Percentiles rank a stretch among this genome's conserved stretches.
phyloP scores from a whole-genome alignment of 2,113 vertebrate genomes.

The Entomyzon cyanotis region DNA sequence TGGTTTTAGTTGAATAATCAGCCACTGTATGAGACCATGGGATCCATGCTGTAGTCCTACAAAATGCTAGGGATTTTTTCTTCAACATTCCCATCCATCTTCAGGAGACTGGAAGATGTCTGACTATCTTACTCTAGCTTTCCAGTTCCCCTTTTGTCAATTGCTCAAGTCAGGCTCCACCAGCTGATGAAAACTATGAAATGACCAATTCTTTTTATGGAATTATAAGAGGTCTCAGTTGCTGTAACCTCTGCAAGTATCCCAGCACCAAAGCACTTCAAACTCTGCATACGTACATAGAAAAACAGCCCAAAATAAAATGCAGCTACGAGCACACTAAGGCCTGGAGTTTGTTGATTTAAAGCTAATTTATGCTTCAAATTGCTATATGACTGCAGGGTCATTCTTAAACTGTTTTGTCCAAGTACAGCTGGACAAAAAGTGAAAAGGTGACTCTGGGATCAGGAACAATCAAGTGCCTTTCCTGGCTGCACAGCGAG shows the following conservation, averaged over 20 bases:
- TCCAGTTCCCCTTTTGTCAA: background rate
- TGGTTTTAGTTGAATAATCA: background rate
- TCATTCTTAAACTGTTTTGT: background rate
- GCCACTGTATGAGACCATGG: accelerated
- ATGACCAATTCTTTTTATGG: accelerated
- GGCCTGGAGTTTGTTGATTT: background rate
- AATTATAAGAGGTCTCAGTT: background rate
- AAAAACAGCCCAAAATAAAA: background rate
- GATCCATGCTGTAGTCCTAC: background rate
- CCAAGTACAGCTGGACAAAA: background rate
- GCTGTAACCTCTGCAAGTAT: background rate
- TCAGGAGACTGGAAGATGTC: background rate
- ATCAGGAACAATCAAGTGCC: background rate
- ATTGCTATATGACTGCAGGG: too few relatives aligned
- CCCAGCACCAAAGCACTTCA: background rate
- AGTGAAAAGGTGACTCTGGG: background rate
- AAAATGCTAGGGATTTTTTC: accelerated
- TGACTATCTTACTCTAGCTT: background rate
- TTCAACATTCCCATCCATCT: background rate
- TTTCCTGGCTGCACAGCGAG: background rate
- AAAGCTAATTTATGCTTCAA: background rate
- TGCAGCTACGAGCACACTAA: background rate
- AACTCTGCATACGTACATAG: accelerated
- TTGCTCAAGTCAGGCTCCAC: background rate
- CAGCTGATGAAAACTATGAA: background rate